Evolutionary conservation across 1,140 invertebrate genomes (phyloP), one percentile per base, ranked within the genome.

Genomic region (Temnothorax longispinosus): DNA sequence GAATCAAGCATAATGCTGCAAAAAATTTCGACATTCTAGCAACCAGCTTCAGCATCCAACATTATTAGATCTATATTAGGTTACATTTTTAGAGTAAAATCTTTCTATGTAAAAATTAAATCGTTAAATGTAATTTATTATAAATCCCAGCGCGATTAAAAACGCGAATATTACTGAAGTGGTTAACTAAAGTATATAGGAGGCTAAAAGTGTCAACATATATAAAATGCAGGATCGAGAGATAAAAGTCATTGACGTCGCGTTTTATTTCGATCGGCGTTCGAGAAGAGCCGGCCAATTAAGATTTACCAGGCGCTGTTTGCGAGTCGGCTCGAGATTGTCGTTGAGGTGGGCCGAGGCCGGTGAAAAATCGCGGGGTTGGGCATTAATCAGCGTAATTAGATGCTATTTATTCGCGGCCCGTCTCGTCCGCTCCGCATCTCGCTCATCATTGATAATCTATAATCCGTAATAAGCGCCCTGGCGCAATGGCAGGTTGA

Each of bases 401-500:
- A 95, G 92, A 93, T 91, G 90, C 93, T 92, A 94, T 95, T 95
- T 94, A 94, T 95, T 91, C 89, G 88, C 76, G 32, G 44, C 47
- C 56, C 75, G 58, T n/a, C 67, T 78, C 67, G 54, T 27, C 56
- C 75, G 35, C 50, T 58, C 50, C 27, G 38, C 60, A 56, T 71
- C 41, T 54, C 91, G 91, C 92, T 94, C 93, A 94, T 95, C 94
- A 95, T 94, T 94, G 94, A 94, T 94, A 95, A 95, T 95, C 94
- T 93, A 93, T 94, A 94, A 93, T 94, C 92, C 91, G 88, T 93
- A 94, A 94, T 93, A 94, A 94, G 89, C 90, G 80, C 64, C 74
- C 90, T 64, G 88, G 77, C 88, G 92, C 93, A 86, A 93, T 93
- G 94, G 93, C 94, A 94, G 92, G 87, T 93, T 94, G 93, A 94